Evolutionary conservation across 2,888 invertebrate species (phyloP).

Genomic region (Brachyopa scutellaris): DNA sequence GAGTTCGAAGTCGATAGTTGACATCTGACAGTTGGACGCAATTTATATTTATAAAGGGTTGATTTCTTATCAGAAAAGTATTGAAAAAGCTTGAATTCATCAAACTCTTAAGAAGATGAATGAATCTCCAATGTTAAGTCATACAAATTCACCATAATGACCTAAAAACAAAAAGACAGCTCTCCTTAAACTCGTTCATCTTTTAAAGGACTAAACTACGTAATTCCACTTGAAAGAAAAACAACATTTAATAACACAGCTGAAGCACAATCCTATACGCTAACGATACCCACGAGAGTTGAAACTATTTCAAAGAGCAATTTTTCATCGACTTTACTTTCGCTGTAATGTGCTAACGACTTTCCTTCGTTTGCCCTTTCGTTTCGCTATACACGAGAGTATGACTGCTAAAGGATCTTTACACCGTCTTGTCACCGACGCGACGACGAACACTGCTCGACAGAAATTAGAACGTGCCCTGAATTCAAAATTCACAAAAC

Average conservation of each 20-base stretch:
- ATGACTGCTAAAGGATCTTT: constrained; percentile 9
- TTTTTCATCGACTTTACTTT: constrained; percentile 9
- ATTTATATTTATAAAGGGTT: no score
- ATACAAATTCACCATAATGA: no score
- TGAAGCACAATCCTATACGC: not conserved
- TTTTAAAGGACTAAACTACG: no score
- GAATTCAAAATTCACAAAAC: constrained; percentile 64
- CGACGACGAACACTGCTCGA: constrained; percentile 18
- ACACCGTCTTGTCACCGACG: constrained; percentile 27
- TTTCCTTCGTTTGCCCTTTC: constrained; percentile 3
- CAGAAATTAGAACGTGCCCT: constrained; percentile 59
- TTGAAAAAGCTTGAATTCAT: no score
- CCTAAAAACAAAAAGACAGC: no score
- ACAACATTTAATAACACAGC: not conserved
- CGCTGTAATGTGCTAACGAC: constrained; percentile 18
- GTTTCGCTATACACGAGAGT: not conserved
- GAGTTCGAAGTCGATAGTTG: no score
- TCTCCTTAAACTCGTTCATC: no score
- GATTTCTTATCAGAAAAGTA: no score
- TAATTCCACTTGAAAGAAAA: no score
- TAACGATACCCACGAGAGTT: constrained; percentile 6
- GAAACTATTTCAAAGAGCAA: constrained; percentile 31
- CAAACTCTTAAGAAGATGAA: no score
- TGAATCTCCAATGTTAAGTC: no score
- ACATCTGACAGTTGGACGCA: no score